These are phyloP conservation scores for Clarias magur DNA, from an alignment of 2,113 vertebrate species.

Conservation along the genomic window DNA sequence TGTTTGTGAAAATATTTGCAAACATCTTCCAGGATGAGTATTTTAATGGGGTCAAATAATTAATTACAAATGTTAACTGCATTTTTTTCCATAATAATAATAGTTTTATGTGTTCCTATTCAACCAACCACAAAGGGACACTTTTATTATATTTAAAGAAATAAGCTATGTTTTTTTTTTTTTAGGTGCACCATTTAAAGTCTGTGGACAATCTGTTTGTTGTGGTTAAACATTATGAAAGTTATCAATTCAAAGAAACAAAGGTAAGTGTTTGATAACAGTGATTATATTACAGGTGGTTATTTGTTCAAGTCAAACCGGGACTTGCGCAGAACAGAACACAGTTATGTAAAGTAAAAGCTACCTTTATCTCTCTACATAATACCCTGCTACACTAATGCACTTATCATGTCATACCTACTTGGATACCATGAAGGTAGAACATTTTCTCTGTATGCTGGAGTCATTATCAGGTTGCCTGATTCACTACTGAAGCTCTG, in stretches of 20 bases:
- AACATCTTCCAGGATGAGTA: not conserved
- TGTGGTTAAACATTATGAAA: conserved; percentile 84
- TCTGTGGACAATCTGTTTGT: conserved; percentile 97
- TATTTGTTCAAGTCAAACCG: not conserved
- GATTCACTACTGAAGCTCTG: too few species aligned
- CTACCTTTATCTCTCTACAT: too few species aligned
- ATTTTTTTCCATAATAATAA: not conserved
- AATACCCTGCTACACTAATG: too few species aligned
- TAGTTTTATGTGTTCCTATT: not conserved
- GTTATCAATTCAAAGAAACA: conserved; percentile 85
- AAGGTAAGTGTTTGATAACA: conserved; percentile 76
- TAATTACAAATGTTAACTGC: not conserved
- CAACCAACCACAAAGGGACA: too few species aligned
- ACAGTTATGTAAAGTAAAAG: too few species aligned
- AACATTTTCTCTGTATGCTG: too few species aligned
- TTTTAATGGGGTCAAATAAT: not conserved
- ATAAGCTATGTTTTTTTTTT: not conserved
- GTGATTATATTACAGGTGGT: not conserved
- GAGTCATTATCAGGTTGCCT: too few species aligned
- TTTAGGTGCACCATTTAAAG: conserved; percentile 85
- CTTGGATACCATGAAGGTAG: too few species aligned
- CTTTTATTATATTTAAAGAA: not conserved
- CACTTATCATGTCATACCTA: too few species aligned
- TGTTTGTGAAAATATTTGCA: conserved; percentile 1
- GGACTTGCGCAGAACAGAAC: too few species aligned